Percentiles rank a stretch among this genome's conserved stretches.
Conservation (phyloP, 2,113 vertebrate genomes). For the Podarcis raffonei region DNA sequence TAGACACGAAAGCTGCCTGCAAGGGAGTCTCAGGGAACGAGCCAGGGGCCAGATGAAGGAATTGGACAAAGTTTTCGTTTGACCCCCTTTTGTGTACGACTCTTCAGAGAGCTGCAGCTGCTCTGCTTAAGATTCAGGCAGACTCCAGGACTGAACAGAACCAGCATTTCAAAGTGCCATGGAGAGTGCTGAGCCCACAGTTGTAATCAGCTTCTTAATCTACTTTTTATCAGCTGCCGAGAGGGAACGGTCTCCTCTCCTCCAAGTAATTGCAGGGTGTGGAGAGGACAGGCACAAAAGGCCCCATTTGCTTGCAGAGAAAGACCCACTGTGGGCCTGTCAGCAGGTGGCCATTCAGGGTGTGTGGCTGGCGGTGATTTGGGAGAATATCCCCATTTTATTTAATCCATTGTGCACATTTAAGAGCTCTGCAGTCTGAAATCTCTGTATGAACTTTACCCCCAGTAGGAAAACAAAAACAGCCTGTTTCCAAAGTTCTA, state of each 20-base stretch:
- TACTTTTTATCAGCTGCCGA: slow-evolving; percentile 45
- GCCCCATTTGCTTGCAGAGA: too few species aligned
- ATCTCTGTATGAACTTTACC: too few species aligned
- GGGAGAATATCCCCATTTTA: too few species aligned
- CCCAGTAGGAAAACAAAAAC: too few species aligned
- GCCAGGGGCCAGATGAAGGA: slow-evolving; percentile 12
- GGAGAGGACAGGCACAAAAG: background rate
- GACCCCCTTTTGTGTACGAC: slow-evolving; percentile 20
- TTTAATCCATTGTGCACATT: too few species aligned
- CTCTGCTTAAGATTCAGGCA: slow-evolving; percentile 43
- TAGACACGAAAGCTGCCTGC: slow-evolving; percentile 21
- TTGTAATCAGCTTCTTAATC: slow-evolving; percentile 4
- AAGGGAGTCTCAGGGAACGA: slow-evolving; percentile 18
- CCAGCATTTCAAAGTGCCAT: slow-evolving; percentile 57
- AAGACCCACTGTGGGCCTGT: too few species aligned
- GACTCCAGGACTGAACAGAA: fast-evolving
- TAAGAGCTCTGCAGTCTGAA: too few species aligned
- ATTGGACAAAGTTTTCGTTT: slow-evolving; percentile 24
- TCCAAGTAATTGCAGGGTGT: slow-evolving; percentile 25
- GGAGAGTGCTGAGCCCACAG: slow-evolving; percentile 55
- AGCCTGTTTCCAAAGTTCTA: too few species aligned
- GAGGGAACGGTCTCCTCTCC: slow-evolving; percentile 55
- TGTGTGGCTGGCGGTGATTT: too few species aligned
- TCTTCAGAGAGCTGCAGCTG: slow-evolving; percentile 39
- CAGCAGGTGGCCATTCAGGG: background rate